These are phyloP conservation scores for Ephydatia muelleri DNA, from an alignment of 37 sponge, comb jelly and placozoan genomes.

Conservation along the genomic window DNA sequence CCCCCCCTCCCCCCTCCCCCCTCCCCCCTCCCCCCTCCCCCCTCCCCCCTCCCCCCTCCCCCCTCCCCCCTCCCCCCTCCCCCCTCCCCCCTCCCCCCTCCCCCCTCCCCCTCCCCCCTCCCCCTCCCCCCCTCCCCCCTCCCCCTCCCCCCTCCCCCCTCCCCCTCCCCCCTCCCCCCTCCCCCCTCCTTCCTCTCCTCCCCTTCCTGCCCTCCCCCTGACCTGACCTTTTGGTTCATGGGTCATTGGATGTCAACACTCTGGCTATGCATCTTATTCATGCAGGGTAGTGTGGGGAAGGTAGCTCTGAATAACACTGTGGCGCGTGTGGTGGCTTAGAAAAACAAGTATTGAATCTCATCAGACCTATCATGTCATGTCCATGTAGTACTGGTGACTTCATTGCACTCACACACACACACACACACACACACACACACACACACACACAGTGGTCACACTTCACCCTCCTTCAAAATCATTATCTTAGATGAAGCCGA, in stretches of 20 bases:
- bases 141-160: background rate
- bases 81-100: background rate
- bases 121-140: background rate
- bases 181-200: background rate
- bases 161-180: background rate
- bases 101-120: background rate
- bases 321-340: background rate
- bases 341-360: background rate
- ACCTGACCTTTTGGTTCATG: background rate
- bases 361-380: no score
- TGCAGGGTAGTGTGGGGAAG: background rate
- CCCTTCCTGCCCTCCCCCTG: no score
- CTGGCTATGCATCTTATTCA: background rate
- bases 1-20: constrained; percentile 14
- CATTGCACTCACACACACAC: no score
- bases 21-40: background rate
- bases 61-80: background rate
- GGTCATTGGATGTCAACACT: background rate
- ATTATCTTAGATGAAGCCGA: constrained; percentile 98
- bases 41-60: background rate
- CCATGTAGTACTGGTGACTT: no score
- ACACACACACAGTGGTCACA: constrained; percentile 63
- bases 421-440: background rate
- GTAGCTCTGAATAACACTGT: background rate
- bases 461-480: constrained; percentile 89